phyloP scores from a whole-genome alignment of 2,888 invertebrate genomes.

The Aleiodes testaceus region DNA sequence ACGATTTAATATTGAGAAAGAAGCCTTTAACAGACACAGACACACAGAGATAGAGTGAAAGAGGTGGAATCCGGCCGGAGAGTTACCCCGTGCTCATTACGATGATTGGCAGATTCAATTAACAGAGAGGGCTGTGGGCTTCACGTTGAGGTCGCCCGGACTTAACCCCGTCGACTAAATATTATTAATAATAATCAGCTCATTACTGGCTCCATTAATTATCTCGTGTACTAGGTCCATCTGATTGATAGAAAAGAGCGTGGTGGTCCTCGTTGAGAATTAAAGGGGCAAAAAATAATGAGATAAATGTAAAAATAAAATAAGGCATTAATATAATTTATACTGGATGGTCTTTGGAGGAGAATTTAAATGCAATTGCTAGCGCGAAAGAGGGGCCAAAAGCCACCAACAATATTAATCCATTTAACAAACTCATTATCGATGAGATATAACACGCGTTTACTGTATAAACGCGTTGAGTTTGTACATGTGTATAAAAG shows the following conservation, averaged over 20 bases:
- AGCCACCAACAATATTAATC: slow-evolving; percentile 64
- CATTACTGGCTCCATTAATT: slow-evolving; percentile 71
- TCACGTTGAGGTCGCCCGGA: slow-evolving; percentile 66
- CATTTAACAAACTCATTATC: slow-evolving; percentile 72
- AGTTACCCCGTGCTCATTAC: slow-evolving; percentile 78
- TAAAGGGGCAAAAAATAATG: not conserved
- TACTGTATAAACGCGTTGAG: slow-evolving; percentile 60
- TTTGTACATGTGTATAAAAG: slow-evolving; percentile 48
- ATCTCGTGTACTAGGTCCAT: slow-evolving; percentile 54
- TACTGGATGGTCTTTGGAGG: not conserved
- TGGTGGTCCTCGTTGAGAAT: not conserved
- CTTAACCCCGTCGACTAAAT: slow-evolving; percentile 69
- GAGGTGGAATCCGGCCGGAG: slow-evolving; percentile 25
- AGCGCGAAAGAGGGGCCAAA: slow-evolving; percentile 28
- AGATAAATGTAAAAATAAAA: not conserved
- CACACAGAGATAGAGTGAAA: too few species aligned
- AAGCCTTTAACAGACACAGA: too few species aligned
- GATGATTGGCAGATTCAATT: slow-evolving; percentile 88
- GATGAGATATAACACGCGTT: slow-evolving; percentile 70
- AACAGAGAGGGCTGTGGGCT: slow-evolving; percentile 71
- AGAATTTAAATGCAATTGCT: slow-evolving; percentile 22
- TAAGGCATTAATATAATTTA: slow-evolving; percentile 1
- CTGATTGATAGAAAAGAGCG: slow-evolving; percentile 28
- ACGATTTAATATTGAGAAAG: too few species aligned
- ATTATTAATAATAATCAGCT: slow-evolving; percentile 73